Percentiles rank a stretch among this genome's conserved stretches.
Conservation (phyloP, 23 tunicate genomes). For the Botrylloides violaceus region DNA sequence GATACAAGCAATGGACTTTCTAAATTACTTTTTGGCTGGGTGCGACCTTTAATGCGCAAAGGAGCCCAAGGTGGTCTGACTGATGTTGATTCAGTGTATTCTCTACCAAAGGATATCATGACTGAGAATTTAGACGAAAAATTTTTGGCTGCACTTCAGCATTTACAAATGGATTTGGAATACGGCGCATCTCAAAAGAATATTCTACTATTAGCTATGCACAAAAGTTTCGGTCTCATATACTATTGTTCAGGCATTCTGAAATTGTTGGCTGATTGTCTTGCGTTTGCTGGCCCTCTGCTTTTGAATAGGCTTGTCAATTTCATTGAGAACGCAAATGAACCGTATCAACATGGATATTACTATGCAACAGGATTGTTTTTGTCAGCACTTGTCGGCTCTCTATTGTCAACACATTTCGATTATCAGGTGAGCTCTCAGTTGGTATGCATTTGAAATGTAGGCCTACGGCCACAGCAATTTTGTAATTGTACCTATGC, state of each 20-base stretch:
- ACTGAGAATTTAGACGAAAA: conserved; percentile 34
- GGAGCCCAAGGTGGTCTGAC: conserved; percentile 40
- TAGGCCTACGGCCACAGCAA: no score
- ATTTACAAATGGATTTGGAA: not conserved
- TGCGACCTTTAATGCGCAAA: conserved; percentile 56
- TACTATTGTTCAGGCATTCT: conserved; percentile 62
- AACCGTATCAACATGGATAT: conserved; percentile 58
- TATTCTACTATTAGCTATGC: conserved; percentile 28
- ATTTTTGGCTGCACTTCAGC: conserved; percentile 19
- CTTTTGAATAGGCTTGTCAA: conserved; percentile 58
- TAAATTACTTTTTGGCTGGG: conserved; percentile 73
- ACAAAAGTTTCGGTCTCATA: conserved; percentile 35
- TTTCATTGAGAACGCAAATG: conserved; percentile 51
- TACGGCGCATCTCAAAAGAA: not conserved
- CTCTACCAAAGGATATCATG: conserved; percentile 49
- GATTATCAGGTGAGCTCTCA: conserved; percentile 59
- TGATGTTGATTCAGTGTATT: conserved; percentile 42
- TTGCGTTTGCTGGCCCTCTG: conserved; percentile 84
- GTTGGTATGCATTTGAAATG: no score
- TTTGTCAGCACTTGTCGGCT: conserved; percentile 45
- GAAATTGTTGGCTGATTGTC: conserved; percentile 44
- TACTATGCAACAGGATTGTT: conserved; percentile 78
- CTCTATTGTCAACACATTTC: conserved; percentile 73
- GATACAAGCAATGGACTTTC: conserved; percentile 42
- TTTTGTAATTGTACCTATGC: no score